phyloP scores from a whole-genome alignment of 2,113 vertebrate genomes.

The Suricata suricatta region DNA sequence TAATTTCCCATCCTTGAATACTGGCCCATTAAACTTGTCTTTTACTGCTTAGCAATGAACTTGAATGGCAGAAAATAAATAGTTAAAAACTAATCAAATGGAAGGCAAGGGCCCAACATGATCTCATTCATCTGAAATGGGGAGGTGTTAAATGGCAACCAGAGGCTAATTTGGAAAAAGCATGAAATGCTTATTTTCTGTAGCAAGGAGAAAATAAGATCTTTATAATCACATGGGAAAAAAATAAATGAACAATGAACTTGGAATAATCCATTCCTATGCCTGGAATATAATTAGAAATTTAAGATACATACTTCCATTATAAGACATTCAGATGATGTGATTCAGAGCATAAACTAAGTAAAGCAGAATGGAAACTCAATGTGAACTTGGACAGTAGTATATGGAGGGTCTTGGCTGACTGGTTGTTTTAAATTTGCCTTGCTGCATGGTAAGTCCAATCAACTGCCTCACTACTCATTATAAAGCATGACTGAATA shows the following conservation, averaged over 20 bases:
- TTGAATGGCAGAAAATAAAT: constrained; percentile 80
- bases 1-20: constrained; percentile 75
- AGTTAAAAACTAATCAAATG: constrained; percentile 75
- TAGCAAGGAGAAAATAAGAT: not conserved
- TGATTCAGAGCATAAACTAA: not conserved
- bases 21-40: constrained; percentile 72
- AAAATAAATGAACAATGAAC: not conserved
- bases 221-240: constrained; percentile 34
- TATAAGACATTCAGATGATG: not conserved
- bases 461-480: not conserved
- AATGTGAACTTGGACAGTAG: not conserved
- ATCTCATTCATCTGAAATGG: constrained; percentile 57
- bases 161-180: constrained; percentile 43
- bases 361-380: not conserved
- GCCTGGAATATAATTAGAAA: not conserved
- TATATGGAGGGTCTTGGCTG: not conserved
- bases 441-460: not conserved
- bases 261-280: not conserved
- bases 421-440: not conserved
- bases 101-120: not conserved
- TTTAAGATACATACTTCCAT: not conserved
- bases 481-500: not conserved
- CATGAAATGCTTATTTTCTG: constrained; percentile 55
- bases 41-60: constrained; percentile 79
- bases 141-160: constrained; percentile 56